phyloP scores from a whole-genome alignment of 2,113 vertebrate species.

The Propithecus coquereli region DNA sequence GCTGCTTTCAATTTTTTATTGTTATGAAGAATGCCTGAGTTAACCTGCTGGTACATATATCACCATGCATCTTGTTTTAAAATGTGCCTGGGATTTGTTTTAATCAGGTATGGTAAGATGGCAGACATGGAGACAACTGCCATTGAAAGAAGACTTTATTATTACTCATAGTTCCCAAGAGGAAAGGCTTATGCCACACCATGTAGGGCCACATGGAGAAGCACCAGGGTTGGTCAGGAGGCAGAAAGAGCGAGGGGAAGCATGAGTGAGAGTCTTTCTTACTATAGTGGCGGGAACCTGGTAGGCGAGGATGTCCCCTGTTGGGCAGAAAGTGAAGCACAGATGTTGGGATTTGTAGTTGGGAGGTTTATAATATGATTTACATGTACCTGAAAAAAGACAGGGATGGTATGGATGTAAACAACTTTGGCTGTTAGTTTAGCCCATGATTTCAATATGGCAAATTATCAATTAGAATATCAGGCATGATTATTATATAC shows the following conservation, averaged over 20 bases:
- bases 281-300: neutral
- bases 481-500: neutral
- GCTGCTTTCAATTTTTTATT: neutral
- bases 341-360: neutral
- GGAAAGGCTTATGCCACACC: neutral
- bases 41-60: neutral
- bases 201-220: neutral
- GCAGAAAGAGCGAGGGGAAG: neutral
- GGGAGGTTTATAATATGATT: neutral
- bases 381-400: neutral
- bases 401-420: neutral
- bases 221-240: neutral
- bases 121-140: neutral
- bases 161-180: neutral
- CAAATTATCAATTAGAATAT: neutral
- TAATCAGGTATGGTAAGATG: neutral
- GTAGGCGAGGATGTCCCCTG: neutral
- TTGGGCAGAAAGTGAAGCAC: neutral
- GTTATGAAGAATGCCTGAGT: neutral
- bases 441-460: neutral
- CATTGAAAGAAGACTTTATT: neutral
- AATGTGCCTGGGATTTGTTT: neutral
- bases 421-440: neutral
- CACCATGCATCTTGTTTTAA: neutral
- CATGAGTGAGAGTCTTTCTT: neutral